Percentiles rank a stretch among this genome's conserved stretches.
Conservation (phyloP, 2,888 invertebrate genomes). For the Lydus trimaculatus region DNA sequence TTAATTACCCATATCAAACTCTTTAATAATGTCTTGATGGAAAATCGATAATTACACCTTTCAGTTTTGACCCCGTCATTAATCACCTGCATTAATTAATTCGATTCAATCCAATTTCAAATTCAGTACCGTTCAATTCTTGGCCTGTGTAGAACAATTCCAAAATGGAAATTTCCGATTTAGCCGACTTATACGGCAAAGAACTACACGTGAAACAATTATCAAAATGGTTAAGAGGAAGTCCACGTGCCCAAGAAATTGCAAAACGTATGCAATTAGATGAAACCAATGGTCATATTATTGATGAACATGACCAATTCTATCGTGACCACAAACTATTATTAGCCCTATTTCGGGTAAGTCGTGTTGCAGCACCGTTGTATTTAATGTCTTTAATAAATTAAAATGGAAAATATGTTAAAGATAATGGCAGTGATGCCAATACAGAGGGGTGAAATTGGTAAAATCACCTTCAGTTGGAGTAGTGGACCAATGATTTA, state of each 20-base stretch:
- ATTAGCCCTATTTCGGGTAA: slow-evolving; percentile 65
- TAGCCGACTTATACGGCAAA: slow-evolving; percentile 38
- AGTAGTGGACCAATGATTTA: slow-evolving; percentile 69
- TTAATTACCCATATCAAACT: no score
- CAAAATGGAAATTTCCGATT: slow-evolving; percentile 30
- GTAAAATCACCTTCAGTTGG: slow-evolving; percentile 71
- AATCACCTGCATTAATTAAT: not conserved
- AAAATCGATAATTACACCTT: not conserved
- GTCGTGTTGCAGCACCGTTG: slow-evolving; percentile 5
- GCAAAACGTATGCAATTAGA: slow-evolving; percentile 61
- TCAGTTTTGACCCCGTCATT: not conserved
- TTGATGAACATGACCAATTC: slow-evolving; percentile 70
- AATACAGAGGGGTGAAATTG: slow-evolving; percentile 57
- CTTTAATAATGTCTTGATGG: not conserved
- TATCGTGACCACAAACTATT: slow-evolving; percentile 72
- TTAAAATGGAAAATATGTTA: not conserved
- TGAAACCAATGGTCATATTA: slow-evolving; percentile 66
- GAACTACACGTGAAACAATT: slow-evolving; percentile 34
- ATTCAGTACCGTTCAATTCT: not conserved
- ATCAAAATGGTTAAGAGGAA: slow-evolving; percentile 39
- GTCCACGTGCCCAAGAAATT: slow-evolving; percentile 50
- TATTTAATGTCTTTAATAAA: not conserved
- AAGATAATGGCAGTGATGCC: slow-evolving; percentile 72
- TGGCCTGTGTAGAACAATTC: no score
- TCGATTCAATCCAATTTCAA: not conserved